Percentiles rank a stretch among this genome's conserved stretches.
Evolutionary conservation across 2,797 vertebrate genomes (phyloP).

Genomic region (Phalloptychus januarius): DNA sequence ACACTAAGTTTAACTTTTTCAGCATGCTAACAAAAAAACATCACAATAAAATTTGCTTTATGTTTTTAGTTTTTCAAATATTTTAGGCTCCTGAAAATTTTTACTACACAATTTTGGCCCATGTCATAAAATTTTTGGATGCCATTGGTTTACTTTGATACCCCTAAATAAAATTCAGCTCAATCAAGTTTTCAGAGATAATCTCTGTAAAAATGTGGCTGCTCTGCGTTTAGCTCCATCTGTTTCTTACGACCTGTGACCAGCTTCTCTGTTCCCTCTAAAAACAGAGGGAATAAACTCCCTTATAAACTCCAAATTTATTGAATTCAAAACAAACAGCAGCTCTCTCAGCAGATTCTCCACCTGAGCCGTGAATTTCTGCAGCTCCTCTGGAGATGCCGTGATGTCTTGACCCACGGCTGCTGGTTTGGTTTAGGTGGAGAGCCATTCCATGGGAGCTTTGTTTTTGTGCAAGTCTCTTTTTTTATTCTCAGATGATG

Average conservation of each 20-base stretch:
- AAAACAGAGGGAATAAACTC: too few relatives aligned
- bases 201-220: background rate
- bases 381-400: background rate
- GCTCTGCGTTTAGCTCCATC: background rate
- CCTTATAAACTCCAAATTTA: background rate
- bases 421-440: background rate
- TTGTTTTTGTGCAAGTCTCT: background rate
- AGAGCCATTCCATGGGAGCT: background rate
- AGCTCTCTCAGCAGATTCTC: background rate
- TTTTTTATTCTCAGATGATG: background rate
- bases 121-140: too few relatives aligned
- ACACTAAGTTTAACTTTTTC: too few relatives aligned
- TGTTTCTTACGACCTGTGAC: too few relatives aligned
- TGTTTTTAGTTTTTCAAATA: too few relatives aligned
- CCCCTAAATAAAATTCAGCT: background rate
- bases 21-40: too few relatives aligned
- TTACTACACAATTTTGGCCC: too few relatives aligned
- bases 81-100: too few relatives aligned
- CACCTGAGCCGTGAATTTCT: background rate
- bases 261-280: too few relatives aligned
- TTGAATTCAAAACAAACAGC: background rate
- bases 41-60: too few relatives aligned
- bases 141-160: background rate
- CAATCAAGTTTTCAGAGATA: background rate
- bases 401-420: background rate